Evolutionary conservation across 2,888 invertebrate genomes (phyloP).

Genomic region (Eupithecia subfuscata): DNA sequence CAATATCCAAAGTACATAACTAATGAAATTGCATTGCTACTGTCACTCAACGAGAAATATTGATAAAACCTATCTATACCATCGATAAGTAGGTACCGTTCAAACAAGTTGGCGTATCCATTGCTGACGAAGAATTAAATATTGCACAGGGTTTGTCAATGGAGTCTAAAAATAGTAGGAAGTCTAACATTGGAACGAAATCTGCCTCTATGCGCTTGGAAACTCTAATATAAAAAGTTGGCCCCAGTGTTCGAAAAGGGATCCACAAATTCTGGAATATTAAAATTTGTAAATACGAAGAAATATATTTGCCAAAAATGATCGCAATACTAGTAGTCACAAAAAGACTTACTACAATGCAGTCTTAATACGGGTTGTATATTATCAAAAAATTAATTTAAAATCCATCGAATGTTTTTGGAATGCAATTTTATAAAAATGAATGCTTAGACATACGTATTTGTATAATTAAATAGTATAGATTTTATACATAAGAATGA

Average conservation of each 20-base stretch:
- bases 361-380: constrained; percentile 77
- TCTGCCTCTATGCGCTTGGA: constrained; percentile 40
- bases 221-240: constrained; percentile 71
- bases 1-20: constrained; percentile 60
- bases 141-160: constrained; percentile 27
- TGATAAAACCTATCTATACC: constrained; percentile 57
- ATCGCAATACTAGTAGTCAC: constrained; percentile 64
- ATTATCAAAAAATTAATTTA: constrained; percentile 66
- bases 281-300: constrained; percentile 68
- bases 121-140: constrained; percentile 38
- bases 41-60: constrained; percentile 51
- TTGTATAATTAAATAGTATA: constrained; percentile 48
- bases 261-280: constrained; percentile 74
- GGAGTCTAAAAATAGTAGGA: constrained; percentile 37
- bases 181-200: constrained; percentile 37
- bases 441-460: constrained; percentile 50
- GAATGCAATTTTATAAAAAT: constrained; percentile 74
- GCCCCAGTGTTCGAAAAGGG: constrained; percentile 78
- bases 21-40: constrained; percentile 51
- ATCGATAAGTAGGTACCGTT: constrained; percentile 76
- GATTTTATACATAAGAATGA: constrained; percentile 51
- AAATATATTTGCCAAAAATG: constrained; percentile 60
- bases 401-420: constrained; percentile 68
- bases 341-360: constrained; percentile 69
- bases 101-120: constrained; percentile 62